Percentiles rank a stretch among this genome's conserved stretches.
These are phyloP conservation scores for Liparis tanakae DNA, from an alignment of 2,797 vertebrate genomes.

Conservation along the genomic window DNA sequence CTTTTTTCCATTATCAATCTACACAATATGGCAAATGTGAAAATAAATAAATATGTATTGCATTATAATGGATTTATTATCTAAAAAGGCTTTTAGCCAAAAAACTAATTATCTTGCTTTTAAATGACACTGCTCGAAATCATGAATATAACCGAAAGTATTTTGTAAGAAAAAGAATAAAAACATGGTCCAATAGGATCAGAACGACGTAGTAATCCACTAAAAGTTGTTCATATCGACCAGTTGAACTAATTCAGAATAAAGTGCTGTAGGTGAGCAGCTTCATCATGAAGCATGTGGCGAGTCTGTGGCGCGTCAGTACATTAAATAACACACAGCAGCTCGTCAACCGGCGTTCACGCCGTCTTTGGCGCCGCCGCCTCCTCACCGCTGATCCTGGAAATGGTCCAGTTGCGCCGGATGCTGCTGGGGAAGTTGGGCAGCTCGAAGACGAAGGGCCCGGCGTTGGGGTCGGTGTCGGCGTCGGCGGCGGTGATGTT, in stretches of 20 bases:
- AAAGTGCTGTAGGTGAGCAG: background rate
- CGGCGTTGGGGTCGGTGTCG: constrained; percentile 91
- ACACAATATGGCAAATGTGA: background rate
- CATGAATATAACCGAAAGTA: too few species aligned
- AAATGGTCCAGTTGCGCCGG: constrained; percentile 94
- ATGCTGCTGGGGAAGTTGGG: constrained; percentile 84
- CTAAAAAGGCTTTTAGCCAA: background rate
- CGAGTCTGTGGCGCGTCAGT: background rate
- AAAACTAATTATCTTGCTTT: background rate
- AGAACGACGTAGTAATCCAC: background rate
- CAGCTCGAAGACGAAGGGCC: constrained; percentile 95
- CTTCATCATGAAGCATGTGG: background rate
- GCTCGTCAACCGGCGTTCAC: background rate
- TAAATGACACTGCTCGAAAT: background rate
- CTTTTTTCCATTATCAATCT: constrained; percentile 1
- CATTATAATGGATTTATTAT: background rate
- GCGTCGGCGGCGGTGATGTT: constrained; percentile 93
- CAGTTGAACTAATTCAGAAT: background rate
- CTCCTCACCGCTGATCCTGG: constrained; percentile 89
- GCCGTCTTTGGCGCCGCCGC: background rate
- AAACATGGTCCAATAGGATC: background rate
- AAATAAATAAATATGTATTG: background rate
- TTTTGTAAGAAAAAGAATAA: background rate
- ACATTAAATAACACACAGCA: background rate
- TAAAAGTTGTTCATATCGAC: background rate